Evolutionary conservation across 1,140 invertebrate genomes (phyloP), one percentile per base, ranked within the genome.

Genomic region (Drosophila suzukii): DNA sequence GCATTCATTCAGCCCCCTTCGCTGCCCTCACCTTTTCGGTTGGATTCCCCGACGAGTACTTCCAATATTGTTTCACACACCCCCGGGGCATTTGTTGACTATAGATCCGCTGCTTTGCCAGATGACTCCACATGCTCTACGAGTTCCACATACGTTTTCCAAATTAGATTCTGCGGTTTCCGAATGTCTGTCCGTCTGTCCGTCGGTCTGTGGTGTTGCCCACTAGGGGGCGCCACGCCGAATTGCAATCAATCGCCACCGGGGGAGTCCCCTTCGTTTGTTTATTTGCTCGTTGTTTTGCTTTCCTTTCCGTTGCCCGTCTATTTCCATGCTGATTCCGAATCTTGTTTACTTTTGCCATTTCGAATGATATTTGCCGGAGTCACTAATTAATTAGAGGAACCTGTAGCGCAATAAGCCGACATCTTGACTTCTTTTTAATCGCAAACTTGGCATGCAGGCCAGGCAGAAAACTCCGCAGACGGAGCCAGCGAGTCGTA

Each of bases 151-250:
- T 70, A 81, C 63, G 58, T 71, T 76, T 55, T 84, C 58, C 49
- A 77, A 89, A 89, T 88, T 89, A 80, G 72, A 89, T 89, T 83
- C 81, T 89, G 84, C 72, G 83, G 72, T 83, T 74, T 60, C 50
- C 34, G 20, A 34, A n/a, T 61, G 75, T 61, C 41, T 43, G 32
- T 54, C 34, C 46, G 34, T 49, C 41, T 43, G 43, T 46, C 41
- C 8, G 41, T 6, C 34, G 49, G n/a, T 11, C 44, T n/a, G 24
- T 2, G 27, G 12, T 47, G 34, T 5, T 20, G 43, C 15, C 63
- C 34, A 34, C 46, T n/a, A 20, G 17, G 50, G 51, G 30, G 49
- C 51, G 38, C 60, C 50, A 58, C 44, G 12, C 34, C 15, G 34
- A 38, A 57, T 57, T 62, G 62, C 43, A 65, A 66, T 75, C 51